Evolutionary conservation across 2,797 vertebrate genomes (phyloP).

Genomic region (Merluccius polli): DNA sequence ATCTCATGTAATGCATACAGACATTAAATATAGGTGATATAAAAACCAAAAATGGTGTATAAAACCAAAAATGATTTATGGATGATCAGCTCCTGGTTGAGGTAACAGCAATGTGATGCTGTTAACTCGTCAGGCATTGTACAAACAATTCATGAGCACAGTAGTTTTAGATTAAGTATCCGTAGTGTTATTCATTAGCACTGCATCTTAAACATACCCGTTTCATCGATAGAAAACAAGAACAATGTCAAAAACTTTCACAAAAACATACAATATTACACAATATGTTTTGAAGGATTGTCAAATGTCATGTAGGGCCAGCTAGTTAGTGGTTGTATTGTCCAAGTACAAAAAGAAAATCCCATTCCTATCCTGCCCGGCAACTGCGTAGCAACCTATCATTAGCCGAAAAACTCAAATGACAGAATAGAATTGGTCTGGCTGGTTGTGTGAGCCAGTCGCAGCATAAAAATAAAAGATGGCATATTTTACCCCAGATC

Average conservation of each 20-base stretch:
- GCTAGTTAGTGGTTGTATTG: conserved; percentile 17
- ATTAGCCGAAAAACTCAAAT: conserved; percentile 42
- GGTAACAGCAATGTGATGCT: no score
- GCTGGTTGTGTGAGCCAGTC: conserved; percentile 27
- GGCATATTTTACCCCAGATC: conserved; percentile 54
- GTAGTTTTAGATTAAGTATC: no score
- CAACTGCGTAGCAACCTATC: conserved; percentile 35
- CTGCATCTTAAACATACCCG: no score
- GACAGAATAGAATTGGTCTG: conserved; percentile 38
- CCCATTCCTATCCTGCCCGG: conserved; percentile 25
- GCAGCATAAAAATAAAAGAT: conserved; percentile 41
- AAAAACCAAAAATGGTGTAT: no score
- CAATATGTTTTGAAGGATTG: background rate
- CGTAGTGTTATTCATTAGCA: no score
- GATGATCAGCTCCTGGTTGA: no score
- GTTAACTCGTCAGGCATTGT: no score
- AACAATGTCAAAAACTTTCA: background rate
- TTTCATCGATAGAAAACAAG: no score
- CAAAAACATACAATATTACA: background rate
- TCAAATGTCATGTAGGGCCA: background rate
- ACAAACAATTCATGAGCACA: no score
- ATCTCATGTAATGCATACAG: no score
- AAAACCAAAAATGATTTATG: no score
- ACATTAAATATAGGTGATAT: no score
- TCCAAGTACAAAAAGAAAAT: conserved; percentile 16